Conservation (phyloP, 2,113 vertebrate species). For the Silurus asotus region DNA sequence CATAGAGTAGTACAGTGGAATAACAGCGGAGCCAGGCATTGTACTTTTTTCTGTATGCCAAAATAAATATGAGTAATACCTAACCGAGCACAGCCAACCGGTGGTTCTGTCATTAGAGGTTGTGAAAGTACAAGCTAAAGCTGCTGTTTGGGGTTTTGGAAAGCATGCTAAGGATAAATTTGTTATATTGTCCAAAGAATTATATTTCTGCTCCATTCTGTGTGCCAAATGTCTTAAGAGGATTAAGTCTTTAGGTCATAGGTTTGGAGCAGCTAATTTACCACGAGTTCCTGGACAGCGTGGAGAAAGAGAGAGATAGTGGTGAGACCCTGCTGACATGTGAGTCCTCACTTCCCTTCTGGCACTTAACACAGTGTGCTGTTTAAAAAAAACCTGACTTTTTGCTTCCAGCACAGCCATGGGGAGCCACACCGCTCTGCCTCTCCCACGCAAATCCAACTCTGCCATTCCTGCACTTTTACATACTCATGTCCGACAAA, state of each 20-base stretch:
- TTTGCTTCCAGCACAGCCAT: conserved; percentile 22
- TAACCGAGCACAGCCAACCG: conserved; percentile 1
- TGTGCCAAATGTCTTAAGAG: conserved; percentile 42
- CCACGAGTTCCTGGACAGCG: conserved; percentile 28
- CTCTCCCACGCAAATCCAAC: background rate
- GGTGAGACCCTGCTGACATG: conserved; percentile 32
- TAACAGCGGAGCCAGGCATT: conserved; percentile 23
- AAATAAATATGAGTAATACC: conserved; percentile 34
- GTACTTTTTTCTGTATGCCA: conserved; percentile 7
- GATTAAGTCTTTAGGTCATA: conserved; percentile 44
- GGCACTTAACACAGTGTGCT: conserved; percentile 20
- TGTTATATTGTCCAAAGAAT: conserved; percentile 14
- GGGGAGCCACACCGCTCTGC: conserved; percentile 15
- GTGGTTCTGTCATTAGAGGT: conserved; percentile 29
- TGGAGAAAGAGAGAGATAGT: conserved; percentile 42
- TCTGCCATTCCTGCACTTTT: conserved; percentile 10
- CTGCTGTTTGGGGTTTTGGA: conserved; percentile 11
- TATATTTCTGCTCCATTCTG: conserved; percentile 26
- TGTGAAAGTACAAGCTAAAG: conserved; percentile 16
- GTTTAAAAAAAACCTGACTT: background rate
- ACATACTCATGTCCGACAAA: conserved; percentile 10
- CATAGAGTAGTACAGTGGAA: background rate
- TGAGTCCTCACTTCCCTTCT: conserved; percentile 32
- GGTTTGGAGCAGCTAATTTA: conserved; percentile 37
- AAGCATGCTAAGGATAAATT: conserved; percentile 6